Base-by-base conservation (phyloP, 2,797 vertebrate species). In the Tadarida brasiliensis region DNA sequence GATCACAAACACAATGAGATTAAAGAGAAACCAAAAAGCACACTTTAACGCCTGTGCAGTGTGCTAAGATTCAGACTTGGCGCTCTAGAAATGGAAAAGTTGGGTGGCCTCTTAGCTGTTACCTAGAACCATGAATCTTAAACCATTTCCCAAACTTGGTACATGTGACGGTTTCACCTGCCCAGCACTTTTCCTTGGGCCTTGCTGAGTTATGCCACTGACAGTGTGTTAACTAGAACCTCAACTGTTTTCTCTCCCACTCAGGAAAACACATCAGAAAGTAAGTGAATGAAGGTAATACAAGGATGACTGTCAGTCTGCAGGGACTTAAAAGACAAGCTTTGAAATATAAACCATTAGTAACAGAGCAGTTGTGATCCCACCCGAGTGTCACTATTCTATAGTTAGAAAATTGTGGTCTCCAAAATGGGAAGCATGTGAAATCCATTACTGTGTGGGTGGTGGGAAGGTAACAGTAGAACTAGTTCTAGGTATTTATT, bases 271-370 rank as follows among this genome's bases (percentile, higher is more conserved):
- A 89, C 24, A 47, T 44, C n/a, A 71, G 85, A 54, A 90, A 28
- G 49, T 22, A 63, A 77, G 54, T 44, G n/a, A 81, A 20, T 77
- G 19, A 44, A 44, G 67, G 56, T 30, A 30, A 17, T 51, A 20
- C 3, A 47, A 20, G 70, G 49, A 35, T 81, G 90, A 56, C 57
- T 28, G 68, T 87, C 15, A 51, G 51, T 76, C 68, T 76, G 15
- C 12, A 56, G 70, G 33, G 84, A 87, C 28, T 76, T 65, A 76
- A 59, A 94, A 92, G 67, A 24, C 51, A 96, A 81, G 12, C 26
- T 71, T 68, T 78, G 80, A 80, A 87, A 95, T 81, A 70, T 77
- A 68, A 81, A 85, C 19, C 22, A 20, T 28, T 54, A 71, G 30
- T 73, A 84, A 65, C 49, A 57, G 82, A 89, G 57, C 17, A 35